Conservation (phyloP, 1,140 invertebrate genomes). For the Pseudachorutes palmiensis region DNA sequence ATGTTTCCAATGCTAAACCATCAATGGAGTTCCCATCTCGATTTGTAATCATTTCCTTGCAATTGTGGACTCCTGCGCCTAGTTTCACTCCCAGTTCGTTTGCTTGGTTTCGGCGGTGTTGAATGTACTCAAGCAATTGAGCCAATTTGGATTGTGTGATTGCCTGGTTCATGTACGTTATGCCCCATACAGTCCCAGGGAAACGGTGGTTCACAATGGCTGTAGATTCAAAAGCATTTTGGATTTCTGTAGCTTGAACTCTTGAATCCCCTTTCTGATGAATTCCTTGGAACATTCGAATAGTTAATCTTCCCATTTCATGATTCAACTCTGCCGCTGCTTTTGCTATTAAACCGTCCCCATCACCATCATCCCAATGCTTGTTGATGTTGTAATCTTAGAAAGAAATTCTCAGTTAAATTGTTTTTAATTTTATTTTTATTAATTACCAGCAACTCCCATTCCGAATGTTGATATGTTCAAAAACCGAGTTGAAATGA, state of each 20-base stretch:
- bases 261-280: constrained; percentile 11
- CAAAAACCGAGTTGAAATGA: background rate
- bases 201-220: constrained; percentile 6
- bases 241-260: constrained; percentile 11
- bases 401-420: background rate
- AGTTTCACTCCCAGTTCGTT: background rate
- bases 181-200: constrained; percentile 22
- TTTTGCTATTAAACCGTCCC: constrained; percentile 18
- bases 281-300: constrained; percentile 19
- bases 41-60: background rate
- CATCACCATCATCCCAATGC: constrained; percentile 24
- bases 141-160: background rate
- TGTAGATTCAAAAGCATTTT: constrained; percentile 21
- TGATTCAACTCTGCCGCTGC: constrained; percentile 21
- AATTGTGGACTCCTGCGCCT: constrained; percentile 17
- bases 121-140: constrained; percentile 12
- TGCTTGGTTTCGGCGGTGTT: constrained; percentile 3
- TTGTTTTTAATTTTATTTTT: background rate
- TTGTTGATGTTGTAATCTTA: constrained; percentile 4
- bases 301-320: constrained; percentile 1
- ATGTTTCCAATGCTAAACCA: constrained; percentile 4
- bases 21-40: background rate
- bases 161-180: constrained; percentile 17
- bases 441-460: constrained; percentile 1
- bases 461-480: constrained; percentile 9